Conservation (phyloP, 2,888 invertebrate species). For the Macaria liturata region DNA sequence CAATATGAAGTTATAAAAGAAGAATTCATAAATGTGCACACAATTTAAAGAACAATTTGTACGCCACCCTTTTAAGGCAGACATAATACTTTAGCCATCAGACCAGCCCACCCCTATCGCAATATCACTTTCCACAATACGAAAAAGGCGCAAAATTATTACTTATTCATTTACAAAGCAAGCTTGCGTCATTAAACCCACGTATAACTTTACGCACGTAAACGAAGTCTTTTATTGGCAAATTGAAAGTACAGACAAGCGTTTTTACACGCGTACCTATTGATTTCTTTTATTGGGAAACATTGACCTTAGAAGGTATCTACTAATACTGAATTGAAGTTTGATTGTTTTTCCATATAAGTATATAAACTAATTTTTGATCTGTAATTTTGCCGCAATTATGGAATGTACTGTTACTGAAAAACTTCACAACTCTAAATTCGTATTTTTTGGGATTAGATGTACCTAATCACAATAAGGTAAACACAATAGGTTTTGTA, state of each 20-base stretch:
- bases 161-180: slow-evolving; percentile 30
- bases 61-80: slow-evolving; percentile 1
- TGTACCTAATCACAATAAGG: no score
- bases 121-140: slow-evolving; percentile 41
- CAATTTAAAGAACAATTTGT: slow-evolving; percentile 2
- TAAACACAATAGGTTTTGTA: no score
- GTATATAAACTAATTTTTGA: no score
- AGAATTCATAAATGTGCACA: not conserved
- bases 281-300: slow-evolving; percentile 15
- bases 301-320: not conserved
- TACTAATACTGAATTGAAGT: no score
- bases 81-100: slow-evolving; percentile 18
- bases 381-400: no score
- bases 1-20: no score
- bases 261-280: slow-evolving; percentile 3
- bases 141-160: slow-evolving; percentile 30
- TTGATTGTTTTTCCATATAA: no score
- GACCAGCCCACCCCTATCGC: slow-evolving; percentile 39
- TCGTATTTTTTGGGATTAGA: no score
- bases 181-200: slow-evolving; percentile 40
- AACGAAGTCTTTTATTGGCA: slow-evolving; percentile 31
- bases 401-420: no score
- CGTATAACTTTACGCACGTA: slow-evolving; percentile 54
- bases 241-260: slow-evolving; percentile 35
- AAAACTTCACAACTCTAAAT: no score